Percentiles rank a stretch among this genome's conserved stretches.
Evolutionary conservation across 2,113 vertebrate species (phyloP).

Genomic region (Epinephelus moara): DNA sequence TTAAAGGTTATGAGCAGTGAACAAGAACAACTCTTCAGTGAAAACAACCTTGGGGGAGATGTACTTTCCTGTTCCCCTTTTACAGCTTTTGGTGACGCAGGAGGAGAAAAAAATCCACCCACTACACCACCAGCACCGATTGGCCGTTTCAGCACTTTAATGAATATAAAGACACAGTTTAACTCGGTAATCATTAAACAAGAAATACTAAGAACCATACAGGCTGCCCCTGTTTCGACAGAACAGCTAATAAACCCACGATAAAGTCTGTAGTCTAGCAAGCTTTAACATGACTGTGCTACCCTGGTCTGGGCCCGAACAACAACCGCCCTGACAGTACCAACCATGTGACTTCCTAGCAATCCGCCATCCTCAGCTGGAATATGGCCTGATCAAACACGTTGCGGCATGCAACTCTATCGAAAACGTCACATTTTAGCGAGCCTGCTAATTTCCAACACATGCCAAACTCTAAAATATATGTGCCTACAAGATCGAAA

Average conservation of each 20-base stretch:
- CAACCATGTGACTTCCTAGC: slow-evolving; percentile 71
- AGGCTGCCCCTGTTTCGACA: background rate
- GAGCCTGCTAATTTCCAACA: background rate
- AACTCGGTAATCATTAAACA: slow-evolving; percentile 19
- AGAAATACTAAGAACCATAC: accelerated
- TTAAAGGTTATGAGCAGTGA: slow-evolving; percentile 46
- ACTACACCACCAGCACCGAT: slow-evolving; percentile 24
- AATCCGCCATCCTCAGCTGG: slow-evolving; percentile 68
- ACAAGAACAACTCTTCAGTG: slow-evolving; percentile 11
- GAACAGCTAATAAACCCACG: background rate
- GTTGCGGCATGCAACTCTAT: slow-evolving; percentile 45
- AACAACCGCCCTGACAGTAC: slow-evolving; percentile 49
- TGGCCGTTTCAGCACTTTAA: slow-evolving; percentile 18
- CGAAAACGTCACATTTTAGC: slow-evolving; percentile 37
- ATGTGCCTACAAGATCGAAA: accelerated
- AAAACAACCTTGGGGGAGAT: slow-evolving; percentile 34
- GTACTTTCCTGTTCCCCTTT: background rate
- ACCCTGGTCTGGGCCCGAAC: slow-evolving; percentile 33
- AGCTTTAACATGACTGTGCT: background rate
- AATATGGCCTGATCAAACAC: slow-evolving; percentile 64
- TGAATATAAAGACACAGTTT: background rate
- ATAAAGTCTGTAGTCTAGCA: background rate
- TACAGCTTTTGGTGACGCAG: slow-evolving; percentile 51
- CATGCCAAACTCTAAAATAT: background rate
- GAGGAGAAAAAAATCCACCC: slow-evolving; percentile 35